Evolutionary conservation across 2,797 vertebrate species (phyloP).

Genomic region (Orientallactaga sibirica): DNA sequence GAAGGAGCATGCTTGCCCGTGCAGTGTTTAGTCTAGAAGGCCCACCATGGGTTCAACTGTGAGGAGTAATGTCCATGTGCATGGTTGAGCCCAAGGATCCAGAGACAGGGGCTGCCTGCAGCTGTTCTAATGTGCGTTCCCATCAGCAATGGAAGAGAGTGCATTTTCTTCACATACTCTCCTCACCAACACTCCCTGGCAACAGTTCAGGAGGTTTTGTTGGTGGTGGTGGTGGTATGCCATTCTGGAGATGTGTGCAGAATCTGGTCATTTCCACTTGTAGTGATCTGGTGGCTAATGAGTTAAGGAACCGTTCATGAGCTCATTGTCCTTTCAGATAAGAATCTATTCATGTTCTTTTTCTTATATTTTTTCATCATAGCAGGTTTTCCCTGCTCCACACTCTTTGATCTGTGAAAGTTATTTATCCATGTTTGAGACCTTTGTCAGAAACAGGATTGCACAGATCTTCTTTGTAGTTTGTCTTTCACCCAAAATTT

Average conservation of each 20-base stretch:
- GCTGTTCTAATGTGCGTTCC: rapidly evolving
- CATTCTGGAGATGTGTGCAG: rapidly evolving
- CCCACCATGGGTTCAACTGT: background rate
- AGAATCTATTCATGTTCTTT: too few species aligned
- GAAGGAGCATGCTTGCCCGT: rapidly evolving
- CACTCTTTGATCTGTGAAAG: background rate
- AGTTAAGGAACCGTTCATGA: rapidly evolving
- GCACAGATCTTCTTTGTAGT: background rate
- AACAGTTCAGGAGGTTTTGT: too few species aligned
- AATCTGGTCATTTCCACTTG: background rate
- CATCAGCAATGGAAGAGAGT: rapidly evolving
- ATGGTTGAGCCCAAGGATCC: background rate
- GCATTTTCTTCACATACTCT: rapidly evolving
- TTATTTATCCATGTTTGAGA: background rate
- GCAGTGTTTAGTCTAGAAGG: background rate
- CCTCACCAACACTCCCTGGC: rapidly evolving
- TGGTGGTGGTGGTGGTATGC: background rate
- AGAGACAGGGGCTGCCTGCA: background rate
- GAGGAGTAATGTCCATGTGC: background rate
- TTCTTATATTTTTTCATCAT: background rate
- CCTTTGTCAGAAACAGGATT: too few species aligned
- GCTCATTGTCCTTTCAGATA: background rate
- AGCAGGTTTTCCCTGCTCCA: too few species aligned
- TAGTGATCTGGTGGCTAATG: background rate
- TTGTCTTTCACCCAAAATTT: background rate